Evolutionary conservation across 2,113 vertebrate genomes (phyloP).

Genomic region (Cyanocitta stelleri): DNA sequence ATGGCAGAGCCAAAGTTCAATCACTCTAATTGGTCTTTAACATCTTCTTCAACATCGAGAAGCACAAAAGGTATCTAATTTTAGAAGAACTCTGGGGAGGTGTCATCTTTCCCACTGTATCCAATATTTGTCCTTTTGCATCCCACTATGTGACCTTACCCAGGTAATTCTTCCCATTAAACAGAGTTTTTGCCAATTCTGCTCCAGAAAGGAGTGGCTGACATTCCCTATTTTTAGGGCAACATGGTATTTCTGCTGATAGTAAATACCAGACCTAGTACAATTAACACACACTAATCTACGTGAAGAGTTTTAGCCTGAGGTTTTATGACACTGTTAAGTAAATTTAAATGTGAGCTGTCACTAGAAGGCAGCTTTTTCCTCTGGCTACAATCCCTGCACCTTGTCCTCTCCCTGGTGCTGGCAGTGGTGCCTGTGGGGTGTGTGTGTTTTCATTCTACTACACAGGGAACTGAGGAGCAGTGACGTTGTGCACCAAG

Average conservation of each 20-base stretch:
- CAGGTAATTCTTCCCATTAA: not conserved
- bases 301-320: not conserved
- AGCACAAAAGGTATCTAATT: not conserved
- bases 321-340: not conserved
- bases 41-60: not conserved
- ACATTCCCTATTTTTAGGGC: not conserved
- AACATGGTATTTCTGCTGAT: not conserved
- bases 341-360: not conserved
- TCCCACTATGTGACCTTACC: not conserved
- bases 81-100: not conserved
- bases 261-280: not conserved
- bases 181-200: not conserved
- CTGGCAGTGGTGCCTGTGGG: not conserved
- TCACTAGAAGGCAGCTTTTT: not conserved
- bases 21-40: not conserved
- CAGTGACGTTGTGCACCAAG: not conserved
- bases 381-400: not conserved
- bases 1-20: not conserved
- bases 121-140: not conserved
- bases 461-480: not conserved
- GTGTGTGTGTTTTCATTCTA: not conserved
- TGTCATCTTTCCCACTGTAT: not conserved
- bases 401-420: not conserved
- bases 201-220: not conserved
- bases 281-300: not conserved